These are phyloP conservation scores for Sminthurinus signatus DNA, from an alignment of 1,140 invertebrate species.

Conservation along the genomic window DNA sequence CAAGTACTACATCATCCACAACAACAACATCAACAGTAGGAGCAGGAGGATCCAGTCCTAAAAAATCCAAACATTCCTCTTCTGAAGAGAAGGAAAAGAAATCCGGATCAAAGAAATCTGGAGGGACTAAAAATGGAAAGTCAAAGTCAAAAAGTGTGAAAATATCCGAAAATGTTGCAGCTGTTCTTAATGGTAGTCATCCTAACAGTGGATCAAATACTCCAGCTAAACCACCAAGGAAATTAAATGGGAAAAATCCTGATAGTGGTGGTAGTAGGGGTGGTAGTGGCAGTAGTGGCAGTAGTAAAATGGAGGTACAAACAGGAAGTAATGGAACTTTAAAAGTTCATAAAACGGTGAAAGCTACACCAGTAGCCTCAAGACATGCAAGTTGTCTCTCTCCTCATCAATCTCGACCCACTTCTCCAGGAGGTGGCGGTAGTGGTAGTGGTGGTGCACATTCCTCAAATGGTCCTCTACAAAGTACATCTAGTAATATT, in stretches of 20 bases:
- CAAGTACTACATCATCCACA: too few species aligned
- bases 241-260: constrained; percentile 56
- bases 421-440: constrained; percentile 15
- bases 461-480: neutral
- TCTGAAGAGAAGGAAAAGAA: constrained; percentile 12
- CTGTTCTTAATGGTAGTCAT: neutral
- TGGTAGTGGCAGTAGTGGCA: constrained; percentile 18
- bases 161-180: constrained; percentile 22
- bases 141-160: constrained; percentile 28
- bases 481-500: neutral
- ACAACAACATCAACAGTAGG: neutral
- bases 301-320: neutral
- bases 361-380: constrained; percentile 25
- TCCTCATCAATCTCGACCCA: constrained; percentile 28
- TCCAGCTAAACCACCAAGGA: constrained; percentile 42
- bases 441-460: neutral
- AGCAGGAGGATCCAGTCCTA: constrained; percentile 5
- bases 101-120: constrained; percentile 24
- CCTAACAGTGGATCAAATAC: neutral
- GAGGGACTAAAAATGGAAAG: constrained; percentile 17
- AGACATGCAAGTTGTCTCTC: constrained; percentile 36
- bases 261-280: constrained; percentile 35
- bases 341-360: constrained; percentile 25
- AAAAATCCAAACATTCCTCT: constrained; percentile 13
- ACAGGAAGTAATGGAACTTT: neutral